Conservation (phyloP, 2,888 invertebrate species). For the Resseliella maxima region DNA sequence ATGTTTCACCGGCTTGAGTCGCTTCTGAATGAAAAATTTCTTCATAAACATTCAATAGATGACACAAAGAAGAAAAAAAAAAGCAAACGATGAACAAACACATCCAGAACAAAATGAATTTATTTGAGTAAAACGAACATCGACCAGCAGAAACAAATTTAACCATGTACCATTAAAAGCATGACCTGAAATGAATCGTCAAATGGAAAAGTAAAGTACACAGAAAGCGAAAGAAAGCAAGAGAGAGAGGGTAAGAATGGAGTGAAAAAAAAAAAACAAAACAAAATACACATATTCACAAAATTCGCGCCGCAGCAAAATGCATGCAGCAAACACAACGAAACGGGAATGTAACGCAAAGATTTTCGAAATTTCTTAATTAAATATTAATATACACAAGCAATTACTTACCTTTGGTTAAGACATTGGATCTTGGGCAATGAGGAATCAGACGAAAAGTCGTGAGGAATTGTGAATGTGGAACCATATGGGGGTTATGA, state of each 20-base stretch:
- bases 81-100: not conserved
- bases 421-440: not conserved
- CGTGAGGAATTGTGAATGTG: not conserved
- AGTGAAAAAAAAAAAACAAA: not conserved
- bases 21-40: not conserved
- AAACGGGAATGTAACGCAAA: constrained; percentile 23
- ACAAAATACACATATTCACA: not conserved
- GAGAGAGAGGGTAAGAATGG: not conserved
- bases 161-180: not conserved
- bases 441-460: no score
- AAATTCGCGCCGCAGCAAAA: not conserved
- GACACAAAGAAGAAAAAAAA: not conserved
- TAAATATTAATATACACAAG: constrained; percentile 55
- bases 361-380: constrained; percentile 37
- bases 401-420: constrained; percentile 30
- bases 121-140: constrained; percentile 11
- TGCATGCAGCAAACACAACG: not conserved
- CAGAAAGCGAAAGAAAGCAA: not conserved
- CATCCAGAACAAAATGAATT: constrained; percentile 25
- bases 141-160: not conserved
- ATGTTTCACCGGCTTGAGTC: constrained; percentile 15
- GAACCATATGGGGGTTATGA: constrained; percentile 55
- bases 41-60: constrained; percentile 28
- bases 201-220: not conserved
- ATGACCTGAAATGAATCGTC: constrained; percentile 31